These are phyloP conservation scores for Saxidomus purpurata DNA, from an alignment of 1,140 invertebrate species.

Conservation along the genomic window DNA sequence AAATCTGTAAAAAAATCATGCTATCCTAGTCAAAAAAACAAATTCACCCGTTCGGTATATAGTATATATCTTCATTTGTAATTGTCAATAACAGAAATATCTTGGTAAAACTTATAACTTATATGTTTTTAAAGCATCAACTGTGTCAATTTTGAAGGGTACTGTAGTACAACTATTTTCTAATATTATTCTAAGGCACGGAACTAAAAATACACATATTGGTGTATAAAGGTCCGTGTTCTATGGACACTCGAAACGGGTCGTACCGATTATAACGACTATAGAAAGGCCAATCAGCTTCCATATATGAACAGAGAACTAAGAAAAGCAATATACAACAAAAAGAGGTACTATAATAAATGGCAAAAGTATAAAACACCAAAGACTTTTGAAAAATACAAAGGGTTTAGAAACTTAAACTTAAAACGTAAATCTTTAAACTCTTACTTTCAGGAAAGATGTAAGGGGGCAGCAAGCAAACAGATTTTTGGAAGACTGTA, in stretches of 20 bases:
- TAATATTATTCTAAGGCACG: too few species aligned
- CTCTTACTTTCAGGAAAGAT: too few species aligned
- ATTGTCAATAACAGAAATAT: too few species aligned
- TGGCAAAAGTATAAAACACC: slow-evolving; percentile 1
- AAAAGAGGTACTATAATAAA: slow-evolving; percentile 23
- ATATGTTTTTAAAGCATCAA: slow-evolving; percentile 2
- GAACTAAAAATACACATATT: too few species aligned
- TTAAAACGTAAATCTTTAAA: background rate
- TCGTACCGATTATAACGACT: background rate
- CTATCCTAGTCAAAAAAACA: too few species aligned
- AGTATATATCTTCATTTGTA: too few species aligned
- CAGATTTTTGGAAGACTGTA: background rate
- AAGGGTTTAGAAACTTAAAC: slow-evolving; percentile 5
- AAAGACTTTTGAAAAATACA: slow-evolving; percentile 36
- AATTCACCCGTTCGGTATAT: too few species aligned
- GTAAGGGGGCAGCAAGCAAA: background rate
- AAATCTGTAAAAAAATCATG: too few species aligned
- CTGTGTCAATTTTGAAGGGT: background rate
- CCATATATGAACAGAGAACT: background rate
- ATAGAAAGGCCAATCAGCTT: background rate
- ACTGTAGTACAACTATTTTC: too few species aligned
- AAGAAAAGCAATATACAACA: background rate
- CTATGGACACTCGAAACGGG: too few species aligned
- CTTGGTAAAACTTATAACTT: too few species aligned
- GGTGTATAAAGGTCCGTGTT: too few species aligned